Base-by-base conservation (phyloP, 2,888 invertebrate genomes). In the Erebia epiphron region DNA sequence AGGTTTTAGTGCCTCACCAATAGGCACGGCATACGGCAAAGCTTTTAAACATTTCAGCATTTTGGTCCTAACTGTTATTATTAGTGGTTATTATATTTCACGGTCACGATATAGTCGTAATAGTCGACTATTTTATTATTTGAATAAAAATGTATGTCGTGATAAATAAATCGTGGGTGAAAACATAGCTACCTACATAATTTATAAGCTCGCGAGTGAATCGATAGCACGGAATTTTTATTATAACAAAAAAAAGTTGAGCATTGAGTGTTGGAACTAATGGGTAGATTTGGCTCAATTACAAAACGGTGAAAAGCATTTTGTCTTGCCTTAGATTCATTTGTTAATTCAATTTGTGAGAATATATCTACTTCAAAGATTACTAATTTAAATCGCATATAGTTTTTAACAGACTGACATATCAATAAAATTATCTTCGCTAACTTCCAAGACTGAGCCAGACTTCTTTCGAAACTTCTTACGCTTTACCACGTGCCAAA, bases 391-490 rank as follows among this genome's bases (percentile, higher is more conserved):
- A 62, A 62, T 16, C 61, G 16, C 26, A 56, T 21, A 66, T 16
- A 21, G 49, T 16, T 64, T 71, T 71, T 71, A 73, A 70, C 82
- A 80, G 83, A 86, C 86, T 87, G 83, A 89, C 91, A 91, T 90
- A 91, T 91, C 90, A 84, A 81, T 83, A 85, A 74, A 82, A 83
- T 82, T 83, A 82, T 81, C 81, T 85, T 82, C 78, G 83, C 82
- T 83, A 84, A 84, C 82, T 85, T 80, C 80, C 78, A 90, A 90
- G 91, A 88, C 91, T 90, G 90, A 91, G 80, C 75, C 82, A 83
- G 79, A 81, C 78, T 83, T 83, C 80, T 75, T 79, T 57, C n/a
- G 75, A 73, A 78, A 82, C 78, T 77, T 76, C 79, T 80, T 79
- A 80, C 78, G 77, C 75, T 79, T 76, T 75, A 77, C 73, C 72